phyloP scores from a whole-genome alignment of 2,888 invertebrate genomes.

The Rambutsinella grinnellia region DNA sequence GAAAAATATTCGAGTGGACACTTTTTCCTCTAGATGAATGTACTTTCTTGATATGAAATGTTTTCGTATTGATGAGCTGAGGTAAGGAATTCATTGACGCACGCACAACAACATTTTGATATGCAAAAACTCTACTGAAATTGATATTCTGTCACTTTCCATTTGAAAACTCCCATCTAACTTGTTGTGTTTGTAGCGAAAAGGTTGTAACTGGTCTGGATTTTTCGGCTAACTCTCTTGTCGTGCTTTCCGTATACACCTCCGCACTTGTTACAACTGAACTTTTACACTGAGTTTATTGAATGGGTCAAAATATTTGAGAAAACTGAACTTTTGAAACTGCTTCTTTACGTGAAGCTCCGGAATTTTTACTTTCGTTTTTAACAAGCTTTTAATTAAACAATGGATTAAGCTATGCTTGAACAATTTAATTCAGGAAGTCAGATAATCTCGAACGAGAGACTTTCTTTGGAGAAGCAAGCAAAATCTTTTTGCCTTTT shows the following conservation, averaged over 20 bases:
- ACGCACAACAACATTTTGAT: background rate
- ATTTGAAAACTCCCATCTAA: background rate
- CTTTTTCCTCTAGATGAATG: background rate
- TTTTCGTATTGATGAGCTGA: background rate
- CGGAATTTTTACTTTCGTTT: too few species aligned
- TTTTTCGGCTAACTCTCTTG: background rate
- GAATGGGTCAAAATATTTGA: too few species aligned
- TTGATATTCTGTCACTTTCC: background rate
- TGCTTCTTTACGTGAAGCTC: too few species aligned
- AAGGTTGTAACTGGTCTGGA: too few species aligned
- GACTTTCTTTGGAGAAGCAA: too few species aligned
- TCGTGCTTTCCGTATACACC: slow-evolving; percentile 6
- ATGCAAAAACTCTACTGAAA: background rate
- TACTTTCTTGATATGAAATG: background rate
- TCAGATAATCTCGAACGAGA: too few species aligned
- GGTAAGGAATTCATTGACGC: background rate
- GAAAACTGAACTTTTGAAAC: too few species aligned
- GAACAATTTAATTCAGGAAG: too few species aligned
- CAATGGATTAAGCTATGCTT: too few species aligned
- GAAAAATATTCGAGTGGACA: background rate
- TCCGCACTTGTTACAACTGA: slow-evolving; percentile 3
- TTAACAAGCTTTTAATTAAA: too few species aligned
- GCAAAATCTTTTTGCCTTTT: too few species aligned
- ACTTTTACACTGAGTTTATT: too few species aligned
- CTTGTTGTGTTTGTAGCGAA: background rate